Conservation (phyloP, 2,888 invertebrate species). For the Caenorhabditis doughertyi region DNA sequence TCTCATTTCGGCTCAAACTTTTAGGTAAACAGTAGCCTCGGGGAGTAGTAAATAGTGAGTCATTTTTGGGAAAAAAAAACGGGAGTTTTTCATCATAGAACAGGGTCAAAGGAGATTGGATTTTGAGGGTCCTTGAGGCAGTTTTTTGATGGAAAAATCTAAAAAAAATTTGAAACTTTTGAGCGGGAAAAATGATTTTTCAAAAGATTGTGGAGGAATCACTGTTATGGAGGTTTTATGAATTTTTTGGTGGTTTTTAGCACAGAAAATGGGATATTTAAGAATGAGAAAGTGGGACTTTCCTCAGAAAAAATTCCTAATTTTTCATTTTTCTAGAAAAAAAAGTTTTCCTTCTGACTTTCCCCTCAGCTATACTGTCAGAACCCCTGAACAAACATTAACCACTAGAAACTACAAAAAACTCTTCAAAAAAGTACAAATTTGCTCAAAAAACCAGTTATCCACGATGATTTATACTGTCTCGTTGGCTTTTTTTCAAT, state of each 20-base stretch:
- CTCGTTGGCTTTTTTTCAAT: background rate
- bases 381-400: background rate
- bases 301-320: too few species aligned
- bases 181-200: background rate
- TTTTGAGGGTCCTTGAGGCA: background rate
- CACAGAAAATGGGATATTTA: too few species aligned
- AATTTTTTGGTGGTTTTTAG: too few species aligned
- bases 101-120: background rate
- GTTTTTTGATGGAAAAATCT: background rate
- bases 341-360: too few species aligned
- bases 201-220: too few species aligned
- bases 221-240: too few species aligned
- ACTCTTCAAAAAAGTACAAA: background rate
- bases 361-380: too few species aligned
- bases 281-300: too few species aligned
- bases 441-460: background rate
- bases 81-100: background rate
- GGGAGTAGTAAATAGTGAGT: background rate
- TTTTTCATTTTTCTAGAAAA: too few species aligned
- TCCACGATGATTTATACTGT: background rate
- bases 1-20: too few species aligned
- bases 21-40: conserved; percentile 22
- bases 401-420: background rate
- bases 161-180: too few species aligned
- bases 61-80: background rate